Evolutionary conservation across 2,797 vertebrate species (phyloP), one percentile per base, ranked within the genome.

Genomic region (Chaetophractus vellerosus): DNA sequence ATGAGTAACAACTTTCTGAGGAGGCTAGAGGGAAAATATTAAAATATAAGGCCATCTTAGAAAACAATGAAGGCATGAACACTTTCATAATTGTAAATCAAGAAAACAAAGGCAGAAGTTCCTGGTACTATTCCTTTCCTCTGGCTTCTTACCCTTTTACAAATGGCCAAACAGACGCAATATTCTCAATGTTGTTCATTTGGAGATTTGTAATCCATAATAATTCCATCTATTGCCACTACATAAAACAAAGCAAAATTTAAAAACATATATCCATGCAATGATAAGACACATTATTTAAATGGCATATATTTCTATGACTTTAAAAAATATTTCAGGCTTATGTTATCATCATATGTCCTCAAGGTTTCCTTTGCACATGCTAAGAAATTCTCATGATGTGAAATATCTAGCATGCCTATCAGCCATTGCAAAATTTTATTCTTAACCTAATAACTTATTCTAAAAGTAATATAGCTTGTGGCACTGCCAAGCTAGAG

Each of bases 11-110:
- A 24, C 6, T 50, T 66, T 85, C 26, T 83, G 11, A 81, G 52
- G 72, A 61, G n/a, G 28, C 45, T 82, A 28, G 41, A 55, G 85
- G 75, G 21, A 79, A 21, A 5, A 57, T 55, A n/a, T 91, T 15
- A 96, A 94, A 91, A 88, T 74, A 74, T 69, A 82, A 94, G 57
- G 24, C 9, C 63, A 24, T 59, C 24, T 93, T 61, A 85, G 74
- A 79, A 74, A 90, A 94, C 66, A 64, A 6, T 38, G 7, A n/a
- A 86, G 68, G 31, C 64, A 9, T 26, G 72, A 52, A 52, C 74
- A 6, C 36, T 71, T 63, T 33, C 31, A 8, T 78, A 78, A 63
- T 9, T 88, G 28, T 96, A 69, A 92, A 94, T 92, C 83, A 74
- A 33, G 11, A 38, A 14, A 69, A 28, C 36, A 88, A 87, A 88